These are phyloP conservation scores for Himalopsyche japonica DNA, from an alignment of 2,888 invertebrate genomes.

Conservation along the genomic window DNA sequence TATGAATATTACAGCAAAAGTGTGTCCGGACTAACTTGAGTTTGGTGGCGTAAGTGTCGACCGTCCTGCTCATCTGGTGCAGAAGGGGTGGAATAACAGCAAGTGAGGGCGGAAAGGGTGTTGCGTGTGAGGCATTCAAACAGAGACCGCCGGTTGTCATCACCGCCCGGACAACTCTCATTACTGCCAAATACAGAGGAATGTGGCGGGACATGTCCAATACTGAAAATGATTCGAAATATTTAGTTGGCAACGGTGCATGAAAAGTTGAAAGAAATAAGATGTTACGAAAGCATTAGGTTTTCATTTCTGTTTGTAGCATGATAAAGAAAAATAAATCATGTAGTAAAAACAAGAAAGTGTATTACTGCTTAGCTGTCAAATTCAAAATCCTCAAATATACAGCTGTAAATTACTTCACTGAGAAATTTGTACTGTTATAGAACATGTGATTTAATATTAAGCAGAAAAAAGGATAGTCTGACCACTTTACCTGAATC, in stretches of 20 bases:
- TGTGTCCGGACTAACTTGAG: constrained; percentile 63
- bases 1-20: too few relatives aligned
- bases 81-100: constrained; percentile 74
- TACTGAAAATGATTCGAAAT: constrained; percentile 60
- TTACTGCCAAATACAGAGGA: constrained; percentile 84
- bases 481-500: constrained; percentile 70
- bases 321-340: too few relatives aligned
- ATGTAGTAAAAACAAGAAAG: too few relatives aligned
- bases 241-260: background rate
- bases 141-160: constrained; percentile 56
- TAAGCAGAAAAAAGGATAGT: background rate
- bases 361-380: too few relatives aligned
- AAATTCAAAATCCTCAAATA: too few relatives aligned
- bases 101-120: constrained; percentile 66
- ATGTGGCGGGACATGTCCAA: constrained; percentile 97
- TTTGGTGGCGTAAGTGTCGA: constrained; percentile 88
- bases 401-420: too few relatives aligned
- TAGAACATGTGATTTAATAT: too few relatives aligned
- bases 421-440: too few relatives aligned
- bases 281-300: too few relatives aligned
- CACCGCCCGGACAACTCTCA: constrained; percentile 79
- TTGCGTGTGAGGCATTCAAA: constrained; percentile 59
- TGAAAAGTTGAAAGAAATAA: too few relatives aligned
- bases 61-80: constrained; percentile 86
- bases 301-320: too few relatives aligned